phyloP scores from a whole-genome alignment of 1,140 invertebrate species.

The Bombus superbus region DNA sequence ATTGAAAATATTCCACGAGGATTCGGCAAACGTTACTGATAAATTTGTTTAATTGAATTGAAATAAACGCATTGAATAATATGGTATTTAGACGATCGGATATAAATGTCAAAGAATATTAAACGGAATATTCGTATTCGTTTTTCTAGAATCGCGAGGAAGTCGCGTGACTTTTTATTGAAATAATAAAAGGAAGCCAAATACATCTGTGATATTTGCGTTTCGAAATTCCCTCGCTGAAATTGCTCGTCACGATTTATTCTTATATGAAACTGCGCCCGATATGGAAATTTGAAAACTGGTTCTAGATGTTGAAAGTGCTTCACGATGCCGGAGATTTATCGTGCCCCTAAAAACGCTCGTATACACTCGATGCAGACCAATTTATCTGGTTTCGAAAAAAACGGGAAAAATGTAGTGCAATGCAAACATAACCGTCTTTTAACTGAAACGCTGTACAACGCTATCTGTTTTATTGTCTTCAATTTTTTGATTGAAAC shows the following conservation, averaged over 20 bases:
- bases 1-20: too few species aligned
- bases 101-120: too few species aligned
- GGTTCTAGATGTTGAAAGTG: conserved; percentile 25
- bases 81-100: too few species aligned
- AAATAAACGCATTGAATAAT: too few species aligned
- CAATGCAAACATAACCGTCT: not conserved
- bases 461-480: not conserved
- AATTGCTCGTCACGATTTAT: conserved; percentile 12
- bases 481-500: not conserved
- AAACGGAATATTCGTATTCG: too few species aligned
- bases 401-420: not conserved
- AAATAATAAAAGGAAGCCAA: too few species aligned
- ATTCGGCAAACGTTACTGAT: too few species aligned
- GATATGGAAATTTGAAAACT: conserved; percentile 22
- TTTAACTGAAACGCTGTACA: conserved; percentile 1
- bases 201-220: not conserved
- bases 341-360: not conserved
- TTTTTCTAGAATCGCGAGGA: too few species aligned
- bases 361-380: not conserved
- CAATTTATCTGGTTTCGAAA: conserved; percentile 9
- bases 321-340: conserved; percentile 14
- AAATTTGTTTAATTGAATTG: too few species aligned
- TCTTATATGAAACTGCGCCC: conserved; percentile 2
- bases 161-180: too few species aligned
- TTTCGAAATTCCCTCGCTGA: conserved; percentile 1